Evolutionary conservation across 2,888 invertebrate genomes (phyloP), one percentile per base, ranked within the genome.

Genomic region (Meloe dianella): DNA sequence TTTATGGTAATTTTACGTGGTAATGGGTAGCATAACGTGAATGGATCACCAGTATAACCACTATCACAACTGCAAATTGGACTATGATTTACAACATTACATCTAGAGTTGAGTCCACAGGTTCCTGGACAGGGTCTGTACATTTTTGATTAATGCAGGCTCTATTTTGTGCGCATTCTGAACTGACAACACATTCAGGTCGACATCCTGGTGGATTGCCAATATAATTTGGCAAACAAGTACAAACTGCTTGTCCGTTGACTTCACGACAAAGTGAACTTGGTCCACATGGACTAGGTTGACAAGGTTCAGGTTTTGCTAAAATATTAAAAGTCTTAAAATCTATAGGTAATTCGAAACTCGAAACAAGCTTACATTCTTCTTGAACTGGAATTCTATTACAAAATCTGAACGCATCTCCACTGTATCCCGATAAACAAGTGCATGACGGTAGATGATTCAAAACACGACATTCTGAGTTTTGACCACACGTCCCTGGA

Each of bases 91-190:
- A 92, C 90, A 10, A 93, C 93, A 73, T 90, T 87, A 78, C 95
- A 95, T 77, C 89, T 88, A 27, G 94, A 91, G 78, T 90, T 90
- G 60, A 89, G 84, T 62, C 94, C 94, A 78, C 94, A 94, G 27
- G 92, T 91, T 67, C 93, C 93, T 70, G 91, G 90, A 78, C 94
- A 94, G 62, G 94, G n/a, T n/a, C n/a, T n/a, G n/a, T n/a, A n/a
- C n/a, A n/a, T n/a, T n/a, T n/a, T n/a, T n/a, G n/a, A n/a, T n/a
- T n/a, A n/a, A n/a, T n/a, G n/a, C n/a, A n/a, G n/a, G n/a, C n/a
- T n/a, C n/a, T n/a, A n/a, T n/a, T n/a, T n/a, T n/a, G n/a, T n/a
- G n/a, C n/a, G n/a, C n/a, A n/a, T n/a, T n/a, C n/a, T n/a, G n/a
- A n/a, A n/a, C n/a, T n/a, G n/a, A n/a, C n/a, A n/a, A n/a, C n/a